Evolutionary conservation across 2,797 vertebrate genomes (phyloP).

Genomic region (Chloroceryle amazona): DNA sequence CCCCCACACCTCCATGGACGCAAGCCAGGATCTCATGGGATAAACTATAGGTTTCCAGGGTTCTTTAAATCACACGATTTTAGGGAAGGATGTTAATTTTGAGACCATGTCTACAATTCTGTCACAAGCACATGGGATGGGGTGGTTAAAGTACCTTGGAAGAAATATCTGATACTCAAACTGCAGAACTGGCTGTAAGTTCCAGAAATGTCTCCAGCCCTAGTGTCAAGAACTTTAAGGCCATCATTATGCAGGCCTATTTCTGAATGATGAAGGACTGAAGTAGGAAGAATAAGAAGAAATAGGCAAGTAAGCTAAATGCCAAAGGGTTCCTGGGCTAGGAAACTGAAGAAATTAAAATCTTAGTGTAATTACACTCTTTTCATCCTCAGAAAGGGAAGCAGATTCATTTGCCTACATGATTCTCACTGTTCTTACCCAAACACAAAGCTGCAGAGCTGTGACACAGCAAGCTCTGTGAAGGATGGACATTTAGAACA

Average conservation of each 20-base stretch:
- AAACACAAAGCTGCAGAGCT: slow-evolving; percentile 12
- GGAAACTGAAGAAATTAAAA: neutral
- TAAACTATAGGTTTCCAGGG: neutral
- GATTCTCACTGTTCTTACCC: neutral
- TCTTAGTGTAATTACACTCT: neutral
- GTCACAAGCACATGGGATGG: neutral
- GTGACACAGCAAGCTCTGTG: neutral
- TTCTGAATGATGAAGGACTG: neutral
- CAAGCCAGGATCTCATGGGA: neutral
- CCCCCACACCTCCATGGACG: too few relatives aligned
- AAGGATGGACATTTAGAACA: neutral
- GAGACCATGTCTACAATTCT: neutral
- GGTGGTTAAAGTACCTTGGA: neutral
- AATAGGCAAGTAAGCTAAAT: neutral
- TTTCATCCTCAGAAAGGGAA: neutral
- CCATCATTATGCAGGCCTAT: neutral
- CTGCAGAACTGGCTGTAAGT: neutral
- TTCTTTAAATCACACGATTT: neutral
- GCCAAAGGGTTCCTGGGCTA: neutral
- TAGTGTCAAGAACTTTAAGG: neutral
- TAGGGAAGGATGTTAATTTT: neutral
- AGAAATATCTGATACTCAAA: neutral
- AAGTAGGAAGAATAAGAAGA: neutral
- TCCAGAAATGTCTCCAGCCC: neutral
- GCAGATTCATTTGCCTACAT: neutral